Evolutionary conservation across 92 coral and sea anemone species (phyloP).

Genomic region (Zoanthus sansibaricus): DNA sequence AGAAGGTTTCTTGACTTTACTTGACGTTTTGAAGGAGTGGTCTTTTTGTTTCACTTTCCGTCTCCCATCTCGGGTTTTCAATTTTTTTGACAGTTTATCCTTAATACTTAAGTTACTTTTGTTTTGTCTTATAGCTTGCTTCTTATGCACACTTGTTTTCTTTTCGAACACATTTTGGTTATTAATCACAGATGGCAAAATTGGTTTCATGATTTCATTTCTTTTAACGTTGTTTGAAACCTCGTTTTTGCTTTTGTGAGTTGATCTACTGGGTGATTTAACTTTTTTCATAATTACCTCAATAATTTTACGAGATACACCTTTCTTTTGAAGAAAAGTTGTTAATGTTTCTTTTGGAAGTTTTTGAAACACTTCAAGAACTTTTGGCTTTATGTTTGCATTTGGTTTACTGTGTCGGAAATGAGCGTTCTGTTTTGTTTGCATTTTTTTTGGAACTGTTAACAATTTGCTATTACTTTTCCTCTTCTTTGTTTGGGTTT

Average conservation of each 20-base stretch:
- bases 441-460: neutral
- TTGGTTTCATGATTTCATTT: neutral
- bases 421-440: neutral
- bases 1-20: neutral
- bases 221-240: neutral
- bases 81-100: neutral
- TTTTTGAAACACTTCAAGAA: slow-evolving; percentile 27
- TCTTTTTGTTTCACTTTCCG: neutral
- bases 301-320: slow-evolving; percentile 6
- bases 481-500: neutral
- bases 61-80: neutral
- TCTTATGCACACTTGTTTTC: neutral
- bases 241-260: neutral
- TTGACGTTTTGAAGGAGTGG: neutral
- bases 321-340: slow-evolving; percentile 30
- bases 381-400: neutral
- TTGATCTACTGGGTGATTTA: neutral
- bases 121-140: neutral
- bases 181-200: neutral
- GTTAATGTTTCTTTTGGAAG: slow-evolving; percentile 14
- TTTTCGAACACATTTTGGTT: neutral
- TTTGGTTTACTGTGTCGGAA: neutral
- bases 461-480: slow-evolving; percentile 3
- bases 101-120: neutral
- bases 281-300: slow-evolving; percentile 17